These are phyloP conservation scores for Turdus rufiventris DNA, from an alignment of 2,113 vertebrate species.

Conservation along the genomic window DNA sequence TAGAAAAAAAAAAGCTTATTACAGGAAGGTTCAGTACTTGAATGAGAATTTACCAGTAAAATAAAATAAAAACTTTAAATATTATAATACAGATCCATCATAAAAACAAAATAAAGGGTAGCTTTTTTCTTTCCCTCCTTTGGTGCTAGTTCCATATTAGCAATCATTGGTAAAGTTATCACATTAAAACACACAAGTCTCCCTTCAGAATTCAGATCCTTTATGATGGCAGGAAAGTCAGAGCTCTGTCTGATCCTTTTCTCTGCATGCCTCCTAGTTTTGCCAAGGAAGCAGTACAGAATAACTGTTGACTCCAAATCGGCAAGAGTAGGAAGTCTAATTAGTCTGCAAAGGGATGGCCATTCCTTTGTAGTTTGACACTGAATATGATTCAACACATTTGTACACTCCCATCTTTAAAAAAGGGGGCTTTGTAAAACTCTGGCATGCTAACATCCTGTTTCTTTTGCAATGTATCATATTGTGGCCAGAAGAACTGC, in stretches of 20 bases:
- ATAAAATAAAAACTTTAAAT: background rate
- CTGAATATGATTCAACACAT: background rate
- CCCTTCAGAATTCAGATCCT: background rate
- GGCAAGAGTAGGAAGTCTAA: conserved; percentile 1
- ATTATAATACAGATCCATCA: background rate
- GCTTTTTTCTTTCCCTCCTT: background rate
- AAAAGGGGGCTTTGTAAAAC: background rate
- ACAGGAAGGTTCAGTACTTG: background rate
- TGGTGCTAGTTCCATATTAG: background rate
- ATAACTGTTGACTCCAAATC: background rate
- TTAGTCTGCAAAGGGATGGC: background rate
- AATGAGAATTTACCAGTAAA: background rate
- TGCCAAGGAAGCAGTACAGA: background rate
- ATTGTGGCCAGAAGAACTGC: background rate
- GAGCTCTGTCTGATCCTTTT: background rate
- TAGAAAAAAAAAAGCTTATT: background rate
- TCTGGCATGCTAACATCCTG: background rate
- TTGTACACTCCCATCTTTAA: background rate
- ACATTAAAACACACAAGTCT: background rate
- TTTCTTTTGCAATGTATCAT: background rate
- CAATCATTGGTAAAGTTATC: background rate
- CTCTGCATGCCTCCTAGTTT: background rate
- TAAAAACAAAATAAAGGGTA: background rate
- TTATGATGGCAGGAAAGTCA: background rate
- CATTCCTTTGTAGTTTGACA: conserved; percentile 12